phyloP scores from a whole-genome alignment of 2,113 vertebrate genomes.

The Phalacrocorax carbo region DNA sequence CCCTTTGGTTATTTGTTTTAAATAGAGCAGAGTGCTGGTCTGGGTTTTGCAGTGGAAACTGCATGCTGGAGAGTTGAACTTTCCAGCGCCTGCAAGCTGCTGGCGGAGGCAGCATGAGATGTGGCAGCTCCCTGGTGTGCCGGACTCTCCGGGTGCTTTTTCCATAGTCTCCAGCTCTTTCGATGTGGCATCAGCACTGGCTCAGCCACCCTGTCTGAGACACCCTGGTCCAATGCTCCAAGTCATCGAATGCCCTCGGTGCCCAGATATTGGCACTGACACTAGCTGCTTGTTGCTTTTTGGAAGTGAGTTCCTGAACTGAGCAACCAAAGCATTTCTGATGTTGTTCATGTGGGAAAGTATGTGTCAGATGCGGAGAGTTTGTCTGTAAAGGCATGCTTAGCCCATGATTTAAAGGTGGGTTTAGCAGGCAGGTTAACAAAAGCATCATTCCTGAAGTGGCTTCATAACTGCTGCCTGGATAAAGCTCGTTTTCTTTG shows the following conservation, averaged over 20 bases:
- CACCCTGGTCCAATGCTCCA: not conserved
- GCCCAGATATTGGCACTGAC: not conserved
- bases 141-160: not conserved
- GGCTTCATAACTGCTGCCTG: not conserved
- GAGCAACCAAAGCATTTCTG: not conserved
- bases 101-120: not conserved
- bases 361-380: fast-evolving
- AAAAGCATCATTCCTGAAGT: not conserved
- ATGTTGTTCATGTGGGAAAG: not conserved
- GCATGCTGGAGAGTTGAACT: not conserved
- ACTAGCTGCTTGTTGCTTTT: not conserved
- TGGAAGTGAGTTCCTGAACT: not conserved
- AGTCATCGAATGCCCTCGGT: not conserved
- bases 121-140: not conserved
- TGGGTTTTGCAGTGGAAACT: conserved; percentile 3
- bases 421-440: not conserved
- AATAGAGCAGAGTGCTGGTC: not conserved
- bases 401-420: not conserved
- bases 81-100: not conserved
- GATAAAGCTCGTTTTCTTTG: not conserved
- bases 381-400: not conserved
- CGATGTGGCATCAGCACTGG: fast-evolving
- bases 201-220: fast-evolving
- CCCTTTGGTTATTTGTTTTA: conserved; percentile 33
- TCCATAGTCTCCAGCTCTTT: not conserved